Percentiles rank a stretch among this genome's conserved stretches.
These are phyloP conservation scores for Cepphus grylle DNA, from an alignment of 2,113 vertebrate species.

Conservation along the genomic window DNA sequence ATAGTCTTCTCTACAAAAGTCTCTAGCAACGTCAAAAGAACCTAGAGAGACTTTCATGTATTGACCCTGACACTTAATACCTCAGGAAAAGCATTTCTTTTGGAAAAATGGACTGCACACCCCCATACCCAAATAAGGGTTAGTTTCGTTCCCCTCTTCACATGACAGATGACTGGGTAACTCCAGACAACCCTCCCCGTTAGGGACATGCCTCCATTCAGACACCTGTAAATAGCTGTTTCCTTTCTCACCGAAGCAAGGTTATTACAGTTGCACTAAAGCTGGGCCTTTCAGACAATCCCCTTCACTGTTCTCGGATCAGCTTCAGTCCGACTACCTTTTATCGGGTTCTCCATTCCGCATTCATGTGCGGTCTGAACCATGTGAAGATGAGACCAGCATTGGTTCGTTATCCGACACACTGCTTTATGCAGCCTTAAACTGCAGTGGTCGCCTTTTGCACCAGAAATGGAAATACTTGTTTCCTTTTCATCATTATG, in stretches of 20 bases:
- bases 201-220: background rate
- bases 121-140: background rate
- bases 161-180: background rate
- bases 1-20: fast-evolving
- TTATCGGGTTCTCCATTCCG: background rate
- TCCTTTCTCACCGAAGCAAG: background rate
- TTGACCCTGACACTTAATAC: background rate
- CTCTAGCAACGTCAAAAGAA: background rate
- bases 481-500: background rate
- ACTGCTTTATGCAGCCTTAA: background rate
- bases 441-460: background rate
- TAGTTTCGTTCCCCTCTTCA: background rate
- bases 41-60: background rate
- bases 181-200: background rate
- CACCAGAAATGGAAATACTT: background rate
- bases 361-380: background rate
- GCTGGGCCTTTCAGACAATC: background rate
- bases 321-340: background rate
- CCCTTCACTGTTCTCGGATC: background rate
- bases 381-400: background rate
- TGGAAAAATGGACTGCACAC: background rate
- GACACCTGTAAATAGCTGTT: background rate
- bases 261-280: background rate
- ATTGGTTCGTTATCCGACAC: background rate
- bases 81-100: background rate